Base-by-base conservation (phyloP, 1,140 invertebrate species). In the Oedothorax gibbosus region DNA sequence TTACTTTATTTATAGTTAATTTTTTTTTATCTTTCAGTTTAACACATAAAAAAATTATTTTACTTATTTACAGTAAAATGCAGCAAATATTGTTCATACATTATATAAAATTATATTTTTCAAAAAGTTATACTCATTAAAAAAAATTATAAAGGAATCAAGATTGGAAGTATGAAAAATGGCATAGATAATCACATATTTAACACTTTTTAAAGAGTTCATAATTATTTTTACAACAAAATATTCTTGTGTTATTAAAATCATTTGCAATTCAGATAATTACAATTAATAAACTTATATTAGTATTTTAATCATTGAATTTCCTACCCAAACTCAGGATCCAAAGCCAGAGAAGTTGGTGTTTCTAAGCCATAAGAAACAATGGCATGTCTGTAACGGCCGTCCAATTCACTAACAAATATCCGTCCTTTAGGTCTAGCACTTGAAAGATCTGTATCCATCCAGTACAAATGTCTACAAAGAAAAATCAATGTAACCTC, bases 391-490 rank as follows among this genome's bases (percentile, higher is more conserved):
- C 95, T 91, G 89, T 99, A 99, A 66, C 97, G 91, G 9, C 97
- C 97, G 89, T 99, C 97, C 2, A 94, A 93, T 88, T 95, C 94
- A 0, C 96, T 93, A 0, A 98, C 96, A 92, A 97, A 94, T 3
- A 99, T 93, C 78, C 94, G 91, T 14, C 96, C 90, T 62, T 89
- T 88, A 5, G 89, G 88, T 68, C 89, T 90, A 0, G 93, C 94
- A 0, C 93, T 93, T 11, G 84, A 87, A 20, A 93, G 89, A 87
- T 97, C 95, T 0, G 94, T 92, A 89, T 99, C 97, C 0, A 96
- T 96, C 97, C 97, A 99, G 89, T 98, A 99, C 0, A 99, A 90
- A 90, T 98, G 98, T 72, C 94, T 95, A 8, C 18, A 87, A 85
- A 85, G 18, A 56, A 18, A 85, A 49, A 21, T 60, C 66, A 53